Conservation (phyloP, 2,888 invertebrate species). For the Lycaena phlaeas region DNA sequence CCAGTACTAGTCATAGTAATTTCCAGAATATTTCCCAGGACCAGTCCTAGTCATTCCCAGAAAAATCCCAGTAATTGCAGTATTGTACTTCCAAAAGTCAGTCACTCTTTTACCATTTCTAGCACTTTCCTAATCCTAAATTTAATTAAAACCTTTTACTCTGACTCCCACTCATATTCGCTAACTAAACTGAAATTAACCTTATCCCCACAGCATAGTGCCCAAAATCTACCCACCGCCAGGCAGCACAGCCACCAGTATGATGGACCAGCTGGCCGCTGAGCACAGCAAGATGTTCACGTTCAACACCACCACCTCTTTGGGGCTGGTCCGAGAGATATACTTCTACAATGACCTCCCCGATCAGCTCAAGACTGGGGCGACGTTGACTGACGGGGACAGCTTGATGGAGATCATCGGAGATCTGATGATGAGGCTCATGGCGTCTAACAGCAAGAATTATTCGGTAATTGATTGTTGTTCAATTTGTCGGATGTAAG, state of each 20-base stretch:
- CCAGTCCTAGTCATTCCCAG: no score
- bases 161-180: no score
- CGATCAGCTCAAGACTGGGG: slow-evolving; percentile 31
- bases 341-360: slow-evolving; percentile 57
- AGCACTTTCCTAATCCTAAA: no score
- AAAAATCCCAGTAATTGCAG: no score
- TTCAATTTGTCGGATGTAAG: no score
- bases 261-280: slow-evolving; percentile 38
- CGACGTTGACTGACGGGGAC: slow-evolving; percentile 20
- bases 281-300: slow-evolving; percentile 35
- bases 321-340: slow-evolving; percentile 44
- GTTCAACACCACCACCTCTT: slow-evolving; percentile 33
- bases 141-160: no score
- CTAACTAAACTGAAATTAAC: no score
- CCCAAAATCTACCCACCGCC: slow-evolving; percentile 40
- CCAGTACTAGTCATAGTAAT: no score
- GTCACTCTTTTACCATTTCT: no score
- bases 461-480: slow-evolving; percentile 72
- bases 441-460: slow-evolving; percentile 77
- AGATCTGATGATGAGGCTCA: slow-evolving; percentile 49
- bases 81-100: no score
- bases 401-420: slow-evolving; percentile 34
- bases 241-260: slow-evolving; percentile 34
- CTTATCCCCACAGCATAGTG: slow-evolving; percentile 48
- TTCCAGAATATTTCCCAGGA: no score